Percentiles rank a stretch among this genome's conserved stretches.
Evolutionary conservation across 92 coral and sea anemone species (phyloP).

Genomic region (Siderastrea radians): DNA sequence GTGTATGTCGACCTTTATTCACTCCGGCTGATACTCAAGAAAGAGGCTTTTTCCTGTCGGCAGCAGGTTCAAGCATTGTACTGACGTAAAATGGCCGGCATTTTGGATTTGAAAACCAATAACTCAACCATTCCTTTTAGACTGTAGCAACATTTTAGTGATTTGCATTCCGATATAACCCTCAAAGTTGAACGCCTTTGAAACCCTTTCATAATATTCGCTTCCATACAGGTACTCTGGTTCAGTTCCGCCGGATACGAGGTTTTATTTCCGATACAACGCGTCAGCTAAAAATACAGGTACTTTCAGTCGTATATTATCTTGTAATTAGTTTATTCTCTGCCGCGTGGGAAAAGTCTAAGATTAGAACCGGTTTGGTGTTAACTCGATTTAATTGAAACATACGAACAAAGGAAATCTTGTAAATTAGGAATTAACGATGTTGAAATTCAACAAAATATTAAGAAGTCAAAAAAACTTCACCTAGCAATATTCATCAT

Average conservation of each 20-base stretch:
- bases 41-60: neutral
- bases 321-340: constrained; percentile 20
- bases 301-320: neutral
- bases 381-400: constrained; percentile 6
- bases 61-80: neutral
- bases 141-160: neutral
- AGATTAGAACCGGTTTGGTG: constrained; percentile 14
- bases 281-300: constrained; percentile 7
- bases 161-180: neutral
- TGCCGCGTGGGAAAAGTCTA: constrained; percentile 28
- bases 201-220: neutral
- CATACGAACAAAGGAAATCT: neutral
- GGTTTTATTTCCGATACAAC: neutral
- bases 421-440: neutral
- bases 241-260: neutral
- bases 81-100: neutral
- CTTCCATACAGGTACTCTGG: neutral
- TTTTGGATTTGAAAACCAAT: neutral
- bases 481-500: neutral
- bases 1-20: too few relatives aligned
- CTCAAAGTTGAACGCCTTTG: neutral
- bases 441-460: neutral
- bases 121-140: neutral
- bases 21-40: neutral
- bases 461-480: constrained; percentile 6